These are phyloP conservation scores for Oconnorella tubifera DNA, from an alignment of 2,888 invertebrate species.

Conservation along the genomic window DNA sequence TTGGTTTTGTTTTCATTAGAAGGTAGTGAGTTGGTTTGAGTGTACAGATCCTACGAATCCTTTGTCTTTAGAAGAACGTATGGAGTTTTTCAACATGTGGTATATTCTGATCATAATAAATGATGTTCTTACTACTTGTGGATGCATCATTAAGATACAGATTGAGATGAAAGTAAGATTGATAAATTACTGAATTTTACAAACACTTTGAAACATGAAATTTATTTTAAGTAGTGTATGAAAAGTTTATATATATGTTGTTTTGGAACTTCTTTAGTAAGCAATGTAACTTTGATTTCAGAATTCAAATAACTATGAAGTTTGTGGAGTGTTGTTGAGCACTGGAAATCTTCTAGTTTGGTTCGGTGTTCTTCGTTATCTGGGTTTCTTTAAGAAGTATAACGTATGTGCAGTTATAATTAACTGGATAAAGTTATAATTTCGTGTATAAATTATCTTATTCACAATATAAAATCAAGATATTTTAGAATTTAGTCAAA, in stretches of 20 bases:
- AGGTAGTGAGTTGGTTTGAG: constrained; percentile 62
- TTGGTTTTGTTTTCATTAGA: too few species aligned
- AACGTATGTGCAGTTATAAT: constrained; percentile 73
- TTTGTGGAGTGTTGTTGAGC: constrained; percentile 89
- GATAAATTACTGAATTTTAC: too few species aligned
- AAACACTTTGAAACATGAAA: too few species aligned
- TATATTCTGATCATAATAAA: constrained; percentile 94
- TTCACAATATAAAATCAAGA: too few species aligned
- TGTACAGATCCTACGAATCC: constrained; percentile 65
- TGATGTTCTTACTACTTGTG: constrained; percentile 85
- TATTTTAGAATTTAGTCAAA: too few species aligned
- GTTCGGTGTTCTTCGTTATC: constrained; percentile 92
- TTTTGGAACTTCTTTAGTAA: too few species aligned
- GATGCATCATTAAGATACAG: constrained; percentile 90
- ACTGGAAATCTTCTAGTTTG: constrained; percentile 92
- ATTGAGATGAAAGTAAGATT: constrained; percentile 80
- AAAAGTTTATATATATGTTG: too few species aligned
- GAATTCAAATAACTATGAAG: constrained; percentile 69
- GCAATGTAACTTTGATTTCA: too few species aligned
- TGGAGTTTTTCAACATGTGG: constrained; percentile 91
- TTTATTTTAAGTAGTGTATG: too few species aligned
- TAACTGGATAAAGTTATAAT: too few species aligned
- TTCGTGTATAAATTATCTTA: too few species aligned
- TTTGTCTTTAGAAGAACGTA: constrained; percentile 71
- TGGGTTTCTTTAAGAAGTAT: constrained; percentile 96